A percentile compares a stretch with the other conserved stretches of the same genome.
Conservation (phyloP, 1,140 invertebrate genomes). For the Apis dorsata region DNA sequence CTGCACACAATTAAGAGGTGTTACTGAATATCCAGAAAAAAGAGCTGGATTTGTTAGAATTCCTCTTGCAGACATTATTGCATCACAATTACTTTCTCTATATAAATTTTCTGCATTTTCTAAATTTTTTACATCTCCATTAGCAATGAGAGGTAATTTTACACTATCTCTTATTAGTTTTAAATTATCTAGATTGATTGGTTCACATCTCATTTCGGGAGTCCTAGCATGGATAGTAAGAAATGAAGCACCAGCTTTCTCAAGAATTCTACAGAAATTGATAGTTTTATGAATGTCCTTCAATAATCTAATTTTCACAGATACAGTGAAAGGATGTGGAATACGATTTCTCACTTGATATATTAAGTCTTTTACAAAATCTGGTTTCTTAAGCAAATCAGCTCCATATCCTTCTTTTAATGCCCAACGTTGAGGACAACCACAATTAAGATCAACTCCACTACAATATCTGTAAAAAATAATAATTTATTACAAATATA, state of each 20-base stretch:
- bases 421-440: constrained; percentile 98
- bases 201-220: constrained; percentile 88
- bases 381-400: constrained; percentile 90
- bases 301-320: constrained; percentile 94
- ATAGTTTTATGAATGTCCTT: constrained; percentile 83
- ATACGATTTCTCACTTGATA: constrained; percentile 87
- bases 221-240: constrained; percentile 95
- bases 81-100: constrained; percentile 86
- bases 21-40: constrained; percentile 86
- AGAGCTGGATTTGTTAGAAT: constrained; percentile 95
- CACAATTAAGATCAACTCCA: constrained; percentile 98
- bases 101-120: constrained; percentile 86
- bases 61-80: constrained; percentile 94
- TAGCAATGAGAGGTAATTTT: constrained; percentile 91
- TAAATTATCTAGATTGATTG: constrained; percentile 88
- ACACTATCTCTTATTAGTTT: constrained; percentile 87
- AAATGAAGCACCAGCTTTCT: constrained; percentile 92
- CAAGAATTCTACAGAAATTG: constrained; percentile 88
- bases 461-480: constrained; percentile 84
- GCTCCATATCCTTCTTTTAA: constrained; percentile 95
- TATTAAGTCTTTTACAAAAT: constrained; percentile 91
- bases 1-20: constrained; percentile 89
- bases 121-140: constrained; percentile 91
- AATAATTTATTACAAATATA: constrained; percentile 5
- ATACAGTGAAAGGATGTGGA: constrained; percentile 89